Percentiles rank a stretch among this genome's conserved stretches.
Conservation (phyloP, 2,797 vertebrate genomes). For the Adelosebastes latens region DNA sequence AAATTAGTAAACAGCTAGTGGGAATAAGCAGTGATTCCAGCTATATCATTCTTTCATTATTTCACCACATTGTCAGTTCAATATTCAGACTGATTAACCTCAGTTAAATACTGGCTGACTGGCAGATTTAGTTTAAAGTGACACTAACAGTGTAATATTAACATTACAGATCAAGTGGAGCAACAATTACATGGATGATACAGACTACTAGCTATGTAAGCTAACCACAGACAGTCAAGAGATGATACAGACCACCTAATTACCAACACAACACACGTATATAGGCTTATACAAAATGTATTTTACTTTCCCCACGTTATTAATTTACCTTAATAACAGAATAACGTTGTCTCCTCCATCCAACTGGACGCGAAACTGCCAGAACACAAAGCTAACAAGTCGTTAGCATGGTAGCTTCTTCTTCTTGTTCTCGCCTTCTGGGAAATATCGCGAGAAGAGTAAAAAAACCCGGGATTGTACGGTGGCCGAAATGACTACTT, state of each 20-base stretch:
- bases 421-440: neutral
- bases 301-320: neutral
- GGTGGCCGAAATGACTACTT: slow-evolving; percentile 9
- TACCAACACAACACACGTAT: neutral
- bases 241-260: neutral
- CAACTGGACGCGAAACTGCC: neutral
- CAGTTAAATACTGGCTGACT: rapidly evolving
- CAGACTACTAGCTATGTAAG: slow-evolving; percentile 1
- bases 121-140: neutral
- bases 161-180: neutral
- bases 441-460: slow-evolving; percentile 44
- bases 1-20: neutral
- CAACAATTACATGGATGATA: neutral
- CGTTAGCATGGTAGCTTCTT: slow-evolving; percentile 31
- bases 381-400: slow-evolving; percentile 27
- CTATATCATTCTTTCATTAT: neutral
- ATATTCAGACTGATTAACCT: neutral
- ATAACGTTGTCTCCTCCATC: neutral
- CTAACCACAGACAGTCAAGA: slow-evolving; percentile 26
- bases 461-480: neutral
- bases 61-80: slow-evolving; percentile 17
- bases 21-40: neutral
- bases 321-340: slow-evolving; percentile 35
- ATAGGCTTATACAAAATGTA: rapidly evolving
- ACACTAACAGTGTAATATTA: neutral